Evolutionary conservation across 2,797 vertebrate species (phyloP), one percentile per base, ranked within the genome.

Genomic region (Mycteria americana): DNA sequence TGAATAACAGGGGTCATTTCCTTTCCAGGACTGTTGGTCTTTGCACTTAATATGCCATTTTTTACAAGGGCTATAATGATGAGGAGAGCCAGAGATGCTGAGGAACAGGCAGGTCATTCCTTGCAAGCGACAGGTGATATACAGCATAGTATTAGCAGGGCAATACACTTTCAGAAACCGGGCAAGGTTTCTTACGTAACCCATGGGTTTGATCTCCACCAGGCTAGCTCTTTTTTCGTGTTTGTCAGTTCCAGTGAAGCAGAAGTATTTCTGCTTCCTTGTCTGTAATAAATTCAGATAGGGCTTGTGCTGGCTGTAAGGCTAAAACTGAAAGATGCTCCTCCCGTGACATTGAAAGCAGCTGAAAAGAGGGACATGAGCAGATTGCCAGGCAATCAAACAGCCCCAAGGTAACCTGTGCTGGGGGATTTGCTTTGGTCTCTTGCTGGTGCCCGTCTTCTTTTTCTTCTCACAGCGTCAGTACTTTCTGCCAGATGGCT

Each of bases 401-500:
- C 1, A 81, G n/a, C 67, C 81, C 68, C 18, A 11, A 67, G 85
- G 54, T 82, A 53, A 65, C 37, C 59, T 81, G 64, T 76, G 45
- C 15, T 70, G 88, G 24, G 79, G 86, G 70, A 62, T 84, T 57
- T 83, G 54, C 84, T 75, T 64, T 60, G 75, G 24, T 75, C 54
- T 88, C 51, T 54, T 35, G 12, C 93, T 91, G 72, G 72, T 75
- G 41, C 84, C 87, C 45, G 7, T 78, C 78, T 92, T 91, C 78
- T 50, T 80, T 88, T 43, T 17, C 81, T 85, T 86, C 90, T 85
- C 74, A 70, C 60, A 68, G 35, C 7, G 0, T 75, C 91, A 75
- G 18, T 48, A 27, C 84, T 79, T 94, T 97, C 84, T 96, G 88
- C 97, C 98, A 97, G 95, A 93, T 93, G 96, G 88, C 85, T 88